Base-by-base conservation (phyloP, 2,888 invertebrate species). In the Erynnis tages region DNA sequence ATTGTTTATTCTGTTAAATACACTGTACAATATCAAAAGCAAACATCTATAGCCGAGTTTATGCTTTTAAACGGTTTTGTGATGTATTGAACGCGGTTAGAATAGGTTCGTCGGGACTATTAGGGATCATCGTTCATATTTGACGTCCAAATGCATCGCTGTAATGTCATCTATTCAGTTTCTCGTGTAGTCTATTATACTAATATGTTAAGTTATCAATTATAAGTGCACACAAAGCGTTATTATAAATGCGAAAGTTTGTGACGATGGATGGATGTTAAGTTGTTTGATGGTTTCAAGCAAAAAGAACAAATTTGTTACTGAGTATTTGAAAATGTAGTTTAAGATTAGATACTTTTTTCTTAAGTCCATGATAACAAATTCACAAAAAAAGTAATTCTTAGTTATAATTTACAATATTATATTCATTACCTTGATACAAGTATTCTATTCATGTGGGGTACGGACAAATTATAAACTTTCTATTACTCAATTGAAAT, bases 101-200 rank as follows among this genome's bases (percentile, higher is more conserved):
- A 73, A 77, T 71, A 61, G 66, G 64, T 67, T 64, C 69, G 62
- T 54, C 78, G 72, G 80, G 73, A 77, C 71, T 76, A 76, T 72
- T 57, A 63, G 60, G 69, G 69, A 73, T 70, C 79, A 84, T 85
- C 77, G 62, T 73, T 84, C 82, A 83, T 81, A 79, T 82, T 77
- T 82, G 83, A 83, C 79, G 67, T 76, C 66, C 68, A 67, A 66
- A 62, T 69, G 70, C 71, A 66, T 60, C 67, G 71, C 74, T 74
- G 76, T 80, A 82, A 79, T 80, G 73, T 73, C 72, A 72, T 80
- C 77, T 73, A 82, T 82, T 82, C 82, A 82, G 76, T 72, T 71
- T 75, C 72, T 73, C 76, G 19, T 40, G 48, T 32, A 29, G 21
- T 25, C 21, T 34, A 49, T 49, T 34, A 25, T 25, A 23, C 23